Evolutionary conservation across 2,113 vertebrate genomes (phyloP), one percentile per base, ranked within the genome.

Genomic region (Carettochelys insculpta): DNA sequence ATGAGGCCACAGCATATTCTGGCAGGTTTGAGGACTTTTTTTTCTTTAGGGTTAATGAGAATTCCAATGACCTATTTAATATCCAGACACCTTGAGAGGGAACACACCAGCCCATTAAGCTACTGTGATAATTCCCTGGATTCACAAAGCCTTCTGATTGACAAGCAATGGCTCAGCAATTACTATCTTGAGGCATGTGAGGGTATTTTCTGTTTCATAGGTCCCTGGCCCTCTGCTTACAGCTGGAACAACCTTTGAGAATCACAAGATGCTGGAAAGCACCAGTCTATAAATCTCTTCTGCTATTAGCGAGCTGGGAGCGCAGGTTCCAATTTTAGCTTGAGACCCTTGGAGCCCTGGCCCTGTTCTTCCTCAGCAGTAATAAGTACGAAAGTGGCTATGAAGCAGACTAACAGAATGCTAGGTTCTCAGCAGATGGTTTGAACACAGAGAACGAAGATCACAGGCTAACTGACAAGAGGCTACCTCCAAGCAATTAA

Each of bases 381-480:
- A 98, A 94, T 89, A 96, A 92, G 92, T 92, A 95, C 76, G 75
- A 97, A 96, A 97, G 97, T 95, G 96, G 87, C 91, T 94, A 83
- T 88, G 96, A 93, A 97, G 94, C 34, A 84, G 97, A 96, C 94
- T 92, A 97, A 97, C 95, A 86, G 96, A 92, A 97, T 95, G 22
- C 61, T 92, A 76, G n/a, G 71, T 97, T 98, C 97, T 97, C 95
- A 96, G 98, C 98, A 98, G 98, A 98, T 98, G 98, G 98, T 97
- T 97, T 96, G 96, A 97, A 97, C 94, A 50, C 56, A 87, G 97
- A 95, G 97, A 97, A 97, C 97, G 98, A 97, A 98, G 98, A 98
- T 98, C 98, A 98, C 97, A 97, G 97, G 97, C 97, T 98, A 97
- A 98, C 96, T 98, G 98, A 98, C 97, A 98, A 98, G 96, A 98